phyloP scores from a whole-genome alignment of 2,888 invertebrate genomes.

The Sturmia bella region DNA sequence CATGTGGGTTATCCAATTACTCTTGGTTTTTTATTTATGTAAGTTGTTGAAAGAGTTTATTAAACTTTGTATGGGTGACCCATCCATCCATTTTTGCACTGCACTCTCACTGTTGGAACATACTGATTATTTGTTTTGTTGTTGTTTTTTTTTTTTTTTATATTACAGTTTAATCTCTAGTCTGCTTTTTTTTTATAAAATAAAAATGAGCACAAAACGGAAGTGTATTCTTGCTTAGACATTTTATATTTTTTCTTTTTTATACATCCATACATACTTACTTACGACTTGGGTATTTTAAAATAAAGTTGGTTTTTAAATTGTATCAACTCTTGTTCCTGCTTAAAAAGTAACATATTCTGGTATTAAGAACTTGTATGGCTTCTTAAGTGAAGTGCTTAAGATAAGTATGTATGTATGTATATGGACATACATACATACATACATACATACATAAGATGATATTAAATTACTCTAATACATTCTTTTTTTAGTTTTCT shows the following conservation, averaged over 20 bases:
- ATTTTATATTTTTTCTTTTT: too few species aligned
- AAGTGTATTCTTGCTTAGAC: conserved; percentile 29
- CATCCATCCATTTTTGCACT: conserved; percentile 19
- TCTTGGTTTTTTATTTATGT: too few species aligned
- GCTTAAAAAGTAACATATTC: conserved; percentile 2
- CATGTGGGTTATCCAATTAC: conserved; percentile 67
- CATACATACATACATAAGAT: background rate
- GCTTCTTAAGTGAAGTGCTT: conserved; percentile 31
- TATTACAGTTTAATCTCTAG: conserved; percentile 28
- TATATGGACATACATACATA: conserved; percentile 2
- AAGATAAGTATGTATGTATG: too few species aligned
- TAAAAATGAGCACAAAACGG: conserved; percentile 50
- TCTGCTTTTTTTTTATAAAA: conserved; percentile 33
- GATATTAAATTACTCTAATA: background rate
- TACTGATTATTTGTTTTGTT: conserved; percentile 23
- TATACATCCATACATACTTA: too few species aligned
- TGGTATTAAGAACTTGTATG: conserved; percentile 26
- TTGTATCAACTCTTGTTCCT: conserved; percentile 7
- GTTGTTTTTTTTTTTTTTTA: conserved; percentile 7
- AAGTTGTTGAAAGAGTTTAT: conserved; percentile 55
- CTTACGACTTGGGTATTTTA: conserved; percentile 18
- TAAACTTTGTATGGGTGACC: conserved; percentile 62
- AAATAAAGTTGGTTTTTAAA: conserved; percentile 33
- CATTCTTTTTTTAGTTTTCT: too few species aligned
- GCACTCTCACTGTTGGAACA: conserved; percentile 44